phyloP scores from a whole-genome alignment of 2,888 invertebrate species.

The Oeneis ivallda region DNA sequence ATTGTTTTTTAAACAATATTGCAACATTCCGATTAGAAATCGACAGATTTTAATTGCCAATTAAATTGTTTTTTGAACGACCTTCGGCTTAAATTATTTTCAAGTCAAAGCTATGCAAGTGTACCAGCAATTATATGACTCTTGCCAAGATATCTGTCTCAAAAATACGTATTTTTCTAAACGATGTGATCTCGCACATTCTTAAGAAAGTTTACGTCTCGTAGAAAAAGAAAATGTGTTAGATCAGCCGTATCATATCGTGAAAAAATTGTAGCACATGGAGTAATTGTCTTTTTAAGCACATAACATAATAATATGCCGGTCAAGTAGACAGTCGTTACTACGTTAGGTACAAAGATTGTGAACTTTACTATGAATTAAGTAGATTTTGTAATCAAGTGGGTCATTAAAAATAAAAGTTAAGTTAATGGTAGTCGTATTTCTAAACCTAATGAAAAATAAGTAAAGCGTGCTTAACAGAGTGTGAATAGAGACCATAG shows the following conservation, averaged over 20 bases:
- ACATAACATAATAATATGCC: too few relatives aligned
- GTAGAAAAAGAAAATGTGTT: constrained; percentile 31
- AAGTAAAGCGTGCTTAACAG: neutral
- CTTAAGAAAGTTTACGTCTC: constrained; percentile 28
- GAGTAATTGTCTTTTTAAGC: too few relatives aligned
- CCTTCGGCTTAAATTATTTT: neutral
- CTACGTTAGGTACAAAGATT: too few relatives aligned
- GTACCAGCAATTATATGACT: too few relatives aligned
- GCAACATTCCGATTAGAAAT: too few relatives aligned
- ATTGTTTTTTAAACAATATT: too few relatives aligned
- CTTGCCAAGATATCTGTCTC: too few relatives aligned
- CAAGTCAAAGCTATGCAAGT: neutral
- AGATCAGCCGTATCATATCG: constrained; percentile 29
- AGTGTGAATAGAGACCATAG: neutral
- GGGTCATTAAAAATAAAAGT: neutral
- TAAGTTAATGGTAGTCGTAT: too few relatives aligned
- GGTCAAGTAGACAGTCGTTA: too few relatives aligned
- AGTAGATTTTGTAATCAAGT: too few relatives aligned
- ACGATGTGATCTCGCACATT: constrained; percentile 20
- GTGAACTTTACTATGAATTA: too few relatives aligned
- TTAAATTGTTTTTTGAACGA: neutral
- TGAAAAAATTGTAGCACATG: neutral
- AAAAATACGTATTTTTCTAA: neutral
- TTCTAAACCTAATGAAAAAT: too few relatives aligned
- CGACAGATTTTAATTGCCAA: neutral